Conservation (phyloP, 2,113 vertebrate species). For the Cyanocitta stelleri region DNA sequence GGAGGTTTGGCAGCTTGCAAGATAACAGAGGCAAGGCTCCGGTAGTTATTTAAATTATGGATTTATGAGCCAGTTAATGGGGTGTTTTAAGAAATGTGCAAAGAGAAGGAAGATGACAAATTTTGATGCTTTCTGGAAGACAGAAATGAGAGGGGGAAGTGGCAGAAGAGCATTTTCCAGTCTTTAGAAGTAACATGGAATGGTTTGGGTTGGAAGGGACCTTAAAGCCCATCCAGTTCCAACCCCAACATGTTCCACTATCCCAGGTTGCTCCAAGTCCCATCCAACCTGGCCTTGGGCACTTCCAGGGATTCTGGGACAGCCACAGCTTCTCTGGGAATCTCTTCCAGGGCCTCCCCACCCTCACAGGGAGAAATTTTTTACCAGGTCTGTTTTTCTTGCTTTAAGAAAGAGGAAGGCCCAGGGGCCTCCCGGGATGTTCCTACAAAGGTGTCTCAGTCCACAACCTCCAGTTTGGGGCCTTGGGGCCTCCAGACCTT, state of each 20-base stretch:
- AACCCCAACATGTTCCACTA: background rate
- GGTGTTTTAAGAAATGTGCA: background rate
- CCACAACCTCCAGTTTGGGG: accelerated
- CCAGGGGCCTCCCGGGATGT: accelerated
- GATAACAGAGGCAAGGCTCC: background rate
- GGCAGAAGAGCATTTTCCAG: background rate
- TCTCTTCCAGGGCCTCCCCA: background rate
- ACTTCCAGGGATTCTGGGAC: background rate
- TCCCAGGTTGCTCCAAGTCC: background rate
- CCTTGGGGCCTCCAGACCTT: background rate
- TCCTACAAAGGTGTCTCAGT: background rate
- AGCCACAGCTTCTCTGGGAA: background rate
- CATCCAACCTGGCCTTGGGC: background rate
- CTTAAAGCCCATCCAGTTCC: background rate
- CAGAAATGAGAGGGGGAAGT: background rate
- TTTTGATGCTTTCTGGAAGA: background rate
- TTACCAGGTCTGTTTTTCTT: background rate
- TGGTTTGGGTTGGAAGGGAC: background rate
- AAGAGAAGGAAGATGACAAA: background rate
- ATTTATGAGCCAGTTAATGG: slow-evolving; percentile 29
- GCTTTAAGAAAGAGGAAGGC: background rate
- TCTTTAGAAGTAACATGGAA: background rate
- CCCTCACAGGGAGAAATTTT: background rate
- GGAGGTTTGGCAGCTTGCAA: background rate
- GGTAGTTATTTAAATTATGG: background rate